Evolutionary conservation across 2,797 vertebrate genomes (phyloP), one percentile per base, ranked within the genome.

Genomic region (Melanotaenia nigrans): DNA sequence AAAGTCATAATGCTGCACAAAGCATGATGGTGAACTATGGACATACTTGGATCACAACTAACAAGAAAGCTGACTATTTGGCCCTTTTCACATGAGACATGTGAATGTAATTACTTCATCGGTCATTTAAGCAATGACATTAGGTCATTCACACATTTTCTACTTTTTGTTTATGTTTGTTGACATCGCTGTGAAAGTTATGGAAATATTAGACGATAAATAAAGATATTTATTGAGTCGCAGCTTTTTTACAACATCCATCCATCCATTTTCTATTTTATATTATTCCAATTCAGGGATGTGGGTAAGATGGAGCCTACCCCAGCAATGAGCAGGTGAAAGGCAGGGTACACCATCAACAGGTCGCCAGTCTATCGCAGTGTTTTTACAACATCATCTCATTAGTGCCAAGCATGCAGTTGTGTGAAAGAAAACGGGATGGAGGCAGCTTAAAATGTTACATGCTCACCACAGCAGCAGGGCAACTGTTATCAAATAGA

Each of bases 1-100:
- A 87, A 89, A 84, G 89, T 92, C 88, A 89, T 33, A 1, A 70
- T 25, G 65, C 40, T 66, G 68, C 57, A 32, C 63, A 60, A 51
- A 53, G 51, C 51, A 69, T 72, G 53, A 81, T 25, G 12, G 58
- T 25, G 61, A 53, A 68, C 68, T 66, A 47, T 16, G 13, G 63
- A 67, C 82, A 72, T 61, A 79, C 83, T 82, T 87, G 54, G 63
- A 80, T 67, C 68, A 58, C 61, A 77, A 78, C 81, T 83, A 83
- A 87, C 67, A 71, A 73, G 77, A 87, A 61, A 65, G 53, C 56
- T 22, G 49, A 54, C 67, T 54, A 68, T 76, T 65, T 3, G 4
- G 14, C 25, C 6, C 7, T 54, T 32, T 55, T 5, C 28, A 28
- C 54, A 28, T 16, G 16, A 32, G 16, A 25, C 6, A 6, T 49